Conservation (phyloP, 2,888 invertebrate genomes). For the Microplitis manilae region DNA sequence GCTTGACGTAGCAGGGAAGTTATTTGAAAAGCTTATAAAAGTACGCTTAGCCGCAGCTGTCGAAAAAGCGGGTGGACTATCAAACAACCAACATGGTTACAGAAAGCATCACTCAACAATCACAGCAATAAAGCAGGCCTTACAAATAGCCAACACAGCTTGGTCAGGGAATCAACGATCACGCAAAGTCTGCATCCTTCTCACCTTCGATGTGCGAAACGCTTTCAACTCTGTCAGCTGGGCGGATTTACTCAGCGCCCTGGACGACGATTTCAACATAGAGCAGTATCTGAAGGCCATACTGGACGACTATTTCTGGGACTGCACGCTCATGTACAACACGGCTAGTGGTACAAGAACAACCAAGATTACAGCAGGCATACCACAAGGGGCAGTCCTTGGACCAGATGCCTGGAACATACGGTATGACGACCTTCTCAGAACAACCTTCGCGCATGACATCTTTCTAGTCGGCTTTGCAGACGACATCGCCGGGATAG, state of each 20-base stretch:
- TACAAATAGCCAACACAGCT: slow-evolving; percentile 33
- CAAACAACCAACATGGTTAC: slow-evolving; percentile 30
- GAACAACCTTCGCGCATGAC: slow-evolving; percentile 39
- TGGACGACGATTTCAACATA: slow-evolving; percentile 35
- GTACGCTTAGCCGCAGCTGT: slow-evolving; percentile 48
- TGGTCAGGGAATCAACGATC: slow-evolving; percentile 32
- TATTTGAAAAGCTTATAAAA: slow-evolving; percentile 54
- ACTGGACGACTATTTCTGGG: slow-evolving; percentile 44
- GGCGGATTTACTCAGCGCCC: slow-evolving; percentile 37
- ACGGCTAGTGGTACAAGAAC: slow-evolving; percentile 39
- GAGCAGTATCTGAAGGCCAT: slow-evolving; percentile 38
- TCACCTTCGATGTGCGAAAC: slow-evolving; percentile 42
- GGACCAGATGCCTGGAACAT: slow-evolving; percentile 52
- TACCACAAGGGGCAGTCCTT: slow-evolving; percentile 48
- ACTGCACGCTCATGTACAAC: slow-evolving; percentile 44
- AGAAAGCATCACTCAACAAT: slow-evolving; percentile 47
- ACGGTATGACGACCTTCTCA: slow-evolving; percentile 45
- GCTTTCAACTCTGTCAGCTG: slow-evolving; percentile 36
- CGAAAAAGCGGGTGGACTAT: slow-evolving; percentile 23
- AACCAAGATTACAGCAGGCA: slow-evolving; percentile 43
- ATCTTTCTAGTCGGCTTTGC: slow-evolving; percentile 45
- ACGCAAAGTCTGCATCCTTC: slow-evolving; percentile 43
- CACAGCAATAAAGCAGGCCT: slow-evolving; percentile 43
- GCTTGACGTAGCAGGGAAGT: slow-evolving; percentile 53
- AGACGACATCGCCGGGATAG: slow-evolving; percentile 46